Conservation (phyloP, 2,888 invertebrate species). For the Crematogaster levior region DNA sequence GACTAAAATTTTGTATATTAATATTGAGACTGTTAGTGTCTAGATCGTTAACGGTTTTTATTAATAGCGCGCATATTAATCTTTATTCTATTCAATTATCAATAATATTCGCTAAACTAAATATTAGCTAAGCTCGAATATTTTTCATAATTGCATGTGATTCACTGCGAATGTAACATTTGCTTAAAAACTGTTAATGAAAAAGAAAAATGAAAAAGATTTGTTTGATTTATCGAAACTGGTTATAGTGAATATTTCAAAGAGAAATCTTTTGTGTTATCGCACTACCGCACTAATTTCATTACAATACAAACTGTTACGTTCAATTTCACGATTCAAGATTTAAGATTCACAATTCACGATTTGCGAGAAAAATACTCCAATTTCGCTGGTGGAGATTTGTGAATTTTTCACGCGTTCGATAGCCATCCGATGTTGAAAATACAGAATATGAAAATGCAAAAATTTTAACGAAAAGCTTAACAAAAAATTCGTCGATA, state of each 20-base stretch:
- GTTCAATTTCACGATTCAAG: not conserved
- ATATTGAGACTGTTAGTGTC: not conserved
- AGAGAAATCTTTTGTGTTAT: not conserved
- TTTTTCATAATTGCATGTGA: not conserved
- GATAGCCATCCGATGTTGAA: not conserved
- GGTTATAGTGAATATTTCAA: not conserved
- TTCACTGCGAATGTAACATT: no score
- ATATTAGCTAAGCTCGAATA: not conserved
- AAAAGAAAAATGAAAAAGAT: not conserved
- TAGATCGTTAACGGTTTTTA: not conserved
- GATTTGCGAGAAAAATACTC: not conserved
- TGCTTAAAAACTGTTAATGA: not conserved
- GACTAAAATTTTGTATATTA: not conserved
- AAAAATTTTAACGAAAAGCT: not conserved
- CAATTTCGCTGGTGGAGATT: conserved; percentile 1
- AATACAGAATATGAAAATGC: not conserved
- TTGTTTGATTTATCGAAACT: not conserved
- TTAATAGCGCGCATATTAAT: not conserved
- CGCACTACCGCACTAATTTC: not conserved
- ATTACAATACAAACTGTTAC: not conserved
- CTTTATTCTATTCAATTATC: not conserved
- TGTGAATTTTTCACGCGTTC: not conserved
- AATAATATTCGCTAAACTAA: not conserved
- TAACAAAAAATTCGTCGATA: conserved; percentile 27
- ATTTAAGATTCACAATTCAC: no score